Evolutionary conservation across 2,113 vertebrate species (phyloP), one percentile per base, ranked within the genome.

Genomic region (Cheirogaleus medius): DNA sequence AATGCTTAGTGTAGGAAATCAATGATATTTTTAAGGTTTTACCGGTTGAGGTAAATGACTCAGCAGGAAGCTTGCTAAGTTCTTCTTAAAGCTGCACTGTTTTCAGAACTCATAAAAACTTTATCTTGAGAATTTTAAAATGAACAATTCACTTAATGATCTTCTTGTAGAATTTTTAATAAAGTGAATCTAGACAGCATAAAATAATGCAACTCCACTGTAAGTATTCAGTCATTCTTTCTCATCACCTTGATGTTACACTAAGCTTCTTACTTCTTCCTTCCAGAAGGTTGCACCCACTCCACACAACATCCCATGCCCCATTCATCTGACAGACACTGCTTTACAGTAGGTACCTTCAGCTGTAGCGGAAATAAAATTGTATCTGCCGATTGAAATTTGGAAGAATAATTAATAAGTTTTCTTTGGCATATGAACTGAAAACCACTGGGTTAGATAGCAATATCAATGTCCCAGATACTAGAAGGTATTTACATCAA

Each of bases 11-110:
- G 54, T 91, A 63, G 13, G 47, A 83, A 95, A 83, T 87, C 94
- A 91, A 84, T 58, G 60, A 17, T 83, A 39, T 93, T 88, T 95
- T 94, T 23, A 56, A 91, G 56, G 86, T 39, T 58, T 60, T 78
- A 66, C 47, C 11, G 78, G n/a, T 69, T 52, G 52, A 80, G 15
- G 23, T 27, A 58, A 94, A 71, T 77, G 69, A 69, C 63, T 94
- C 94, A 94, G 64, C 42, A 39, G 21, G 84, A 4, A 34, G 49
- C 54, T 94, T 49, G 37, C 80, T 66, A n/a, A 71, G 23, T 78
- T 91, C 37, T 76, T 68, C 49, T 84, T 71, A 42, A 82, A 93
- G 74, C 66, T 49, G 39, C 47, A 27, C 76, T 76, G 47, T 64
- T 25, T n/a, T 54, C 87, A 88, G 68, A 94, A 76, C 37, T 47